phyloP scores from a whole-genome alignment of 1,140 invertebrate species.

The Patella vulgata region DNA sequence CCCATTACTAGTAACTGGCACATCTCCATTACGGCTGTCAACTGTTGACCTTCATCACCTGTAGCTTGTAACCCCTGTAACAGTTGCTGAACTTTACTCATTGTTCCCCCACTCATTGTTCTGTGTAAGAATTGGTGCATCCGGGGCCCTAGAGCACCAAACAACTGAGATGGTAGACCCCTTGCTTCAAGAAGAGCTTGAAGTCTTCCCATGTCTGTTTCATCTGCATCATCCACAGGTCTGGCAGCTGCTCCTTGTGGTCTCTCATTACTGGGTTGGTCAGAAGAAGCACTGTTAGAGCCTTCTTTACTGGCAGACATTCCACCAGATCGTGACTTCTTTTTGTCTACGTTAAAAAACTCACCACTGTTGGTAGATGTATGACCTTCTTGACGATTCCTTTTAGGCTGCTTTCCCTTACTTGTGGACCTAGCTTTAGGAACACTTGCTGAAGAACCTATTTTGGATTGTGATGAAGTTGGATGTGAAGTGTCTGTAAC shows the following conservation, averaged over 20 bases:
- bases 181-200: slow-evolving; percentile 89
- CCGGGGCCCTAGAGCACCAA: slow-evolving; percentile 88
- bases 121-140: slow-evolving; percentile 97
- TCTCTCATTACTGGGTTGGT: slow-evolving; percentile 14
- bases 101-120: slow-evolving; percentile 75
- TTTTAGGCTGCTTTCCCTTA: slow-evolving; percentile 9
- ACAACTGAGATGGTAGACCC: slow-evolving; percentile 93
- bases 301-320: slow-evolving; percentile 9
- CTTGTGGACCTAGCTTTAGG: neutral
- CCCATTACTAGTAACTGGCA: slow-evolving; percentile 97
- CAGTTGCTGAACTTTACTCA: slow-evolving; percentile 93
- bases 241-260: slow-evolving; percentile 56
- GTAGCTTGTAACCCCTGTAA: slow-evolving; percentile 91
- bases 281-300: slow-evolving; percentile 17
- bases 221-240: slow-evolving; percentile 58
- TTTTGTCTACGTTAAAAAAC: slow-evolving; percentile 5
- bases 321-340: neutral
- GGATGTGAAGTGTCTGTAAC: neutral
- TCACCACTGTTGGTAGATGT: neutral
- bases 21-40: slow-evolving; percentile 98
- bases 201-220: slow-evolving; percentile 67
- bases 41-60: slow-evolving; percentile 95
- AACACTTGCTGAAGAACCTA: slow-evolving; percentile 12
- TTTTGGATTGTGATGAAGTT: neutral
- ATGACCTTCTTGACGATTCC: neutral